Base-by-base conservation (phyloP, 2,113 vertebrate species). In the Oreocharis arfaki region DNA sequence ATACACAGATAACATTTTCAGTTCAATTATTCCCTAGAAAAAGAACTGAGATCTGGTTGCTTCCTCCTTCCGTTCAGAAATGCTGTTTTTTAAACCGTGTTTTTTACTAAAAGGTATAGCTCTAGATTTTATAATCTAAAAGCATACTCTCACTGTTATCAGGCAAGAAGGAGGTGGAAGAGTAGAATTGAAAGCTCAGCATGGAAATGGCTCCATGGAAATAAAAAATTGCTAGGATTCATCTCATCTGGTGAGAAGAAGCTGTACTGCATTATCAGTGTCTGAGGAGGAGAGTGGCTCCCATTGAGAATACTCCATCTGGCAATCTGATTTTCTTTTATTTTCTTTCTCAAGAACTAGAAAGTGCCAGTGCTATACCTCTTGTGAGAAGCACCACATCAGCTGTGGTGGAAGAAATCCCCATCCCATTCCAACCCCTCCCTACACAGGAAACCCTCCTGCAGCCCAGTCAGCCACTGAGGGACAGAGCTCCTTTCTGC, bases 101-200 rank as follows among this genome's bases (percentile, higher is more conserved):
- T 57, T 88, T 92, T 41, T 52, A 56, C 46, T 82, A 70, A 59
- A 89, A 93, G 4, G 6, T 60, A 18, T 22, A 44, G 41, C n/a
- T 89, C 26, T 74, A n/a, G 56, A 59, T 85, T 89, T 89, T 39
- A 53, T 9, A 73, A 84, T 30, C n/a, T 57, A 39, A 61, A 87
- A 83, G 65, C 39, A 30, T 78, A 6, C 28, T 41, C 52, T 42
- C 17, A 15, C 39, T 81, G 50, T 90, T 93, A 69, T 74, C 61
- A 85, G 60, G 32, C 39, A 90, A 70, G 67, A 55, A 77, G 39
- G 27, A 84, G 50, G 39, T 59, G 16, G 46, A 90, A 55, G 32
- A 75, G n/a, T 75, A 69, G 32, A 85, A 91, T 10, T 78, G 39
- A 96, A 96, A 95, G 17, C 81, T 93, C 65, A 82, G 53, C 78